These are phyloP conservation scores for Chrysolina americana DNA, from an alignment of 2,888 invertebrate species.

Conservation along the genomic window DNA sequence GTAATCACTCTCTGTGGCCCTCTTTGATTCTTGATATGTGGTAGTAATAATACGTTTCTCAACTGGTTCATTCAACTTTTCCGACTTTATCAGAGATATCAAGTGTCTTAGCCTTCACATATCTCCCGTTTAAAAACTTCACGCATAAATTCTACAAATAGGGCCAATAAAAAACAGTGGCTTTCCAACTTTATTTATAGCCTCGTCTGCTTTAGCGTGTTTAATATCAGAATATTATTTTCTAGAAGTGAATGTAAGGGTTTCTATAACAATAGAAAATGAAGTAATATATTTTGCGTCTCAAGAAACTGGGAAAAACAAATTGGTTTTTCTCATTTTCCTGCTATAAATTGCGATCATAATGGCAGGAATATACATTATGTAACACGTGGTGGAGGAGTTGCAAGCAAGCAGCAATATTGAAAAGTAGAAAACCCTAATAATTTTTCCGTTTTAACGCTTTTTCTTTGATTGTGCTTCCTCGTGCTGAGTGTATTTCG, in stretches of 20 bases:
- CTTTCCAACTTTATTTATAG: conserved; percentile 26
- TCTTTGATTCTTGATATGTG: too few species aligned
- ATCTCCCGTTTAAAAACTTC: conserved; percentile 2
- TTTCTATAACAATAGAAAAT: conserved; percentile 50
- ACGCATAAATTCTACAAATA: conserved; percentile 13
- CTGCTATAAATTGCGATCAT: conserved; percentile 55
- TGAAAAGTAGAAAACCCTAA: conserved; percentile 56
- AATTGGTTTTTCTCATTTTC: conserved; percentile 50
- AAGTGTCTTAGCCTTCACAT: background rate
- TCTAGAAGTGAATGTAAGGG: conserved; percentile 34
- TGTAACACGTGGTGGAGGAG: conserved; percentile 57
- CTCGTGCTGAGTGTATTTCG: background rate
- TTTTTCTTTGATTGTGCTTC: conserved; percentile 16
- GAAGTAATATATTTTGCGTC: conserved; percentile 53
- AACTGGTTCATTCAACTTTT: background rate
- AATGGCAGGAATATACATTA: conserved; percentile 57
- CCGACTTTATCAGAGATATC: background rate
- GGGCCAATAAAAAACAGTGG: conserved; percentile 23
- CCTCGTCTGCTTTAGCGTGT: conserved; percentile 30
- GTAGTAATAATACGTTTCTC: background rate
- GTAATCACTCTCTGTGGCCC: too few species aligned
- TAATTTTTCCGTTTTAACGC: too few species aligned
- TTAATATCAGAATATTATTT: conserved; percentile 37
- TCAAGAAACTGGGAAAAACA: conserved; percentile 46
- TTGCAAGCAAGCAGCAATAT: conserved; percentile 52